These are phyloP conservation scores for Pollimyrus isidori DNA, from an alignment of 2,113 vertebrate species.

Conservation along the genomic window DNA sequence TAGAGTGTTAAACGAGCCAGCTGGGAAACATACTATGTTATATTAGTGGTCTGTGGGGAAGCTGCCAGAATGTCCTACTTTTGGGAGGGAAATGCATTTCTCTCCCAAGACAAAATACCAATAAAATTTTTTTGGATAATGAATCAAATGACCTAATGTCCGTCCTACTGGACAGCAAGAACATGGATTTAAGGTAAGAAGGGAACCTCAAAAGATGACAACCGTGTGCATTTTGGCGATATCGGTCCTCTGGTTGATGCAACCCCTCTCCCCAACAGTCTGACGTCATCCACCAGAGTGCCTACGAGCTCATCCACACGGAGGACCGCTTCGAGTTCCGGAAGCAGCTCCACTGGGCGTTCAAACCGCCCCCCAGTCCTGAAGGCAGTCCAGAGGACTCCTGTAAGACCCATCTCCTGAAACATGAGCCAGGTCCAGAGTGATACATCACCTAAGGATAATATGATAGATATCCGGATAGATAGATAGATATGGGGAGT, in stretches of 20 bases:
- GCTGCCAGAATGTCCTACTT: not conserved
- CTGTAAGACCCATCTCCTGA: slow-evolving; percentile 43
- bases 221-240: not conserved
- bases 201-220: not conserved
- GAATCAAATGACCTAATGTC: not conserved
- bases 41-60: not conserved
- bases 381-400: slow-evolving; percentile 50
- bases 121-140: not conserved
- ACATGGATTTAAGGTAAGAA: not conserved
- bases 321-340: slow-evolving; percentile 75
- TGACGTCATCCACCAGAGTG: slow-evolving; percentile 78
- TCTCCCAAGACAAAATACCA: not conserved
- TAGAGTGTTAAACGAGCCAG: not conserved
- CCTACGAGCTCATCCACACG: slow-evolving; percentile 75
- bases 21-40: not conserved
- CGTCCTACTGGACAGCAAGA: not conserved
- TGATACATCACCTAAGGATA: not conserved
- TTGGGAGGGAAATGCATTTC: not conserved
- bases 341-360: slow-evolving; percentile 71
- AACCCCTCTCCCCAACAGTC: slow-evolving; percentile 48
- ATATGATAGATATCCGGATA: not conserved
- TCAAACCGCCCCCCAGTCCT: slow-evolving; percentile 53
- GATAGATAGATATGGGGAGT: not conserved
- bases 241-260: not conserved
- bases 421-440: not conserved